Evolutionary conservation across 2,113 vertebrate species (phyloP).

Genomic region (Aythya baeri): DNA sequence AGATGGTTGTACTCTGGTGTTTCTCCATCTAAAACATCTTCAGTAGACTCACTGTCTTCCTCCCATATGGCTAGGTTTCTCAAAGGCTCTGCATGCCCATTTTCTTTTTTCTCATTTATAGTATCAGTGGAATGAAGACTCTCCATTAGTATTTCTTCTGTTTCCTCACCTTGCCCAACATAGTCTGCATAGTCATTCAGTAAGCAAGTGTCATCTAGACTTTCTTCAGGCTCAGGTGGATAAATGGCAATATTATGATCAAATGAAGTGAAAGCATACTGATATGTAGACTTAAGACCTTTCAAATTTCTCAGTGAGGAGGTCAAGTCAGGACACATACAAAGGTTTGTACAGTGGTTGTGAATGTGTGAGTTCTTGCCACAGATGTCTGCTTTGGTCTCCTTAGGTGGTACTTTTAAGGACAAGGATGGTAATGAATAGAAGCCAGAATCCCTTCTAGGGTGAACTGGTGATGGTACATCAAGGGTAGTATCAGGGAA

Average conservation of each 20-base stretch:
- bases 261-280: conserved; percentile 22
- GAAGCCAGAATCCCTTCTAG: conserved; percentile 73
- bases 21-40: conserved; percentile 72
- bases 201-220: conserved; percentile 30
- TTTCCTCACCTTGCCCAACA: background rate
- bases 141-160: background rate
- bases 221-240: conserved; percentile 57
- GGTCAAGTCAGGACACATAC: conserved; percentile 40
- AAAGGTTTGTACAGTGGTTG: conserved; percentile 38
- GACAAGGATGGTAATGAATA: conserved; percentile 70
- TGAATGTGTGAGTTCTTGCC: conserved; percentile 5
- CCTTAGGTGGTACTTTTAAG: conserved; percentile 61
- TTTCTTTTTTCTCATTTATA: conserved; percentile 19
- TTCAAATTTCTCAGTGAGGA: conserved; percentile 34
- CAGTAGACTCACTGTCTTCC: conserved; percentile 58
- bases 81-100: background rate
- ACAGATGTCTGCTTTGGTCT: conserved; percentile 41
- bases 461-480: conserved; percentile 17
- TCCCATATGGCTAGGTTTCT: background rate
- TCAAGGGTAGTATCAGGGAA: conserved; percentile 70
- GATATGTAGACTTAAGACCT: conserved; percentile 27
- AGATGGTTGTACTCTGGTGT: conserved; percentile 30
- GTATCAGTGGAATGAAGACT: background rate
- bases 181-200: conserved; percentile 4
- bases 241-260: conserved; percentile 33